Conservation (phyloP, 1,140 invertebrate genomes). For the Plectus sambesii region DNA sequence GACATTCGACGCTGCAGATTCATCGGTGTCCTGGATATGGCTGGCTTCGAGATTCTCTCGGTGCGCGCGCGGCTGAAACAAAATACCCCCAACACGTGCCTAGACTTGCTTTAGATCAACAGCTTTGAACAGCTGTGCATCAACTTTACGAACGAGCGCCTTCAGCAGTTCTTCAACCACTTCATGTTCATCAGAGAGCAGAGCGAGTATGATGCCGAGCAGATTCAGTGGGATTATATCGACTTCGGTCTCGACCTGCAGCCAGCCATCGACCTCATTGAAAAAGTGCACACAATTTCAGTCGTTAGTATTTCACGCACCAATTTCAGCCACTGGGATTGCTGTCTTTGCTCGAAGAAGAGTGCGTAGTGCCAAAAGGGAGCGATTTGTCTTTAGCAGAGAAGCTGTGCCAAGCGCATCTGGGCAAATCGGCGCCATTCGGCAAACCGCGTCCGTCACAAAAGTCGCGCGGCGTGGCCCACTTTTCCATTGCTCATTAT, state of each 20-base stretch:
- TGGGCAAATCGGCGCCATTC: constrained; percentile 41
- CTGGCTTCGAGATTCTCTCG: constrained; percentile 99
- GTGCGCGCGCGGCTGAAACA: constrained; percentile 47
- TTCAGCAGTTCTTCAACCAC: constrained; percentile 99
- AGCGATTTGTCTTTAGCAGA: constrained; percentile 93
- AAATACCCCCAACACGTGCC: not conserved
- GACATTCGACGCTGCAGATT: constrained; percentile 35
- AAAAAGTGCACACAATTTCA: constrained; percentile 66
- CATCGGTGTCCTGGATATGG: constrained; percentile 95
- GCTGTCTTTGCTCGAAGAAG: constrained; percentile 98
- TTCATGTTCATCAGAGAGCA: constrained; percentile 99
- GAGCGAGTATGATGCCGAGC: constrained; percentile 90
- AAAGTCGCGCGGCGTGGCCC: constrained; percentile 75
- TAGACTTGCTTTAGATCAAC: constrained; percentile 54
- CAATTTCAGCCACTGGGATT: constrained; percentile 86
- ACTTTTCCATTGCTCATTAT: constrained; percentile 96
- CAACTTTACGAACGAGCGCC: constrained; percentile 90
- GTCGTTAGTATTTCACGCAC: not conserved
- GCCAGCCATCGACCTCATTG: constrained; percentile 94
- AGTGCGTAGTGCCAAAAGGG: constrained; percentile 99
- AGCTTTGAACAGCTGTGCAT: constrained; percentile 99
- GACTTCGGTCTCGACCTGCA: constrained; percentile 97
- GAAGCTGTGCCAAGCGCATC: constrained; percentile 58
- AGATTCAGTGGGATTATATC: constrained; percentile 70
- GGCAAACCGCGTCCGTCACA: constrained; percentile 72